These are phyloP conservation scores for Aviceda subcristata DNA, from an alignment of 2,113 vertebrate species.

Conservation along the genomic window DNA sequence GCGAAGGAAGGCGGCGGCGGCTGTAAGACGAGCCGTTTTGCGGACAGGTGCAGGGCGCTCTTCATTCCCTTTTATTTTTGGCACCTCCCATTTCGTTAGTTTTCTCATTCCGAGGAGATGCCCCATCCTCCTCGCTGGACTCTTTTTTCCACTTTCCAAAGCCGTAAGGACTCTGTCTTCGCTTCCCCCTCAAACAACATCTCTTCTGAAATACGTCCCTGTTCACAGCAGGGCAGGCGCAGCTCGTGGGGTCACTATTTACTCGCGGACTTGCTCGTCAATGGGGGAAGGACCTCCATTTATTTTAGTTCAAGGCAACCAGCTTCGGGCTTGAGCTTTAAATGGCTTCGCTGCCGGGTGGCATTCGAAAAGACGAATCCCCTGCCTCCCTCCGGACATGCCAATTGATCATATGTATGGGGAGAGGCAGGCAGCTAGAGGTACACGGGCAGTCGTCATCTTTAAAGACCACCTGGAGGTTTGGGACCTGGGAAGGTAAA, in stretches of 20 bases:
- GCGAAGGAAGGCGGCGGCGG: rapidly evolving
- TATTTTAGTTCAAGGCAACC: neutral
- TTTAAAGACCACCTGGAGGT: neutral
- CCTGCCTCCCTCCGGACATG: neutral
- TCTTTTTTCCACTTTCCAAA: neutral
- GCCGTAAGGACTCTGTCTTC: neutral
- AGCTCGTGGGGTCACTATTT: neutral
- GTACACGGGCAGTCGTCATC: neutral
- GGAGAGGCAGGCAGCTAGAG: neutral
- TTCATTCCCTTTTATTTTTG: neutral
- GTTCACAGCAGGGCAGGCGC: neutral
- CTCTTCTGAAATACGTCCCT: rapidly evolving
- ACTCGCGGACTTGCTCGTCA: neutral
- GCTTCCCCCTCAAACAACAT: neutral
- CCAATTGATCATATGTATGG: neutral
- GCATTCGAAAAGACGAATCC: neutral
- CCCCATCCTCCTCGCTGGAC: neutral
- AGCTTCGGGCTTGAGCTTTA: neutral
- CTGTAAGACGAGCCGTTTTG: neutral
- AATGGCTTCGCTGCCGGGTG: neutral
- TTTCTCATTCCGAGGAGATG: neutral
- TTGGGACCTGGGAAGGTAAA: neutral
- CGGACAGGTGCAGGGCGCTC: neutral
- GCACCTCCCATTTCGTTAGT: neutral
- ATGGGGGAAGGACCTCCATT: neutral